phyloP scores from a whole-genome alignment of 2,113 vertebrate genomes.

The Patagioenas fasciata region DNA sequence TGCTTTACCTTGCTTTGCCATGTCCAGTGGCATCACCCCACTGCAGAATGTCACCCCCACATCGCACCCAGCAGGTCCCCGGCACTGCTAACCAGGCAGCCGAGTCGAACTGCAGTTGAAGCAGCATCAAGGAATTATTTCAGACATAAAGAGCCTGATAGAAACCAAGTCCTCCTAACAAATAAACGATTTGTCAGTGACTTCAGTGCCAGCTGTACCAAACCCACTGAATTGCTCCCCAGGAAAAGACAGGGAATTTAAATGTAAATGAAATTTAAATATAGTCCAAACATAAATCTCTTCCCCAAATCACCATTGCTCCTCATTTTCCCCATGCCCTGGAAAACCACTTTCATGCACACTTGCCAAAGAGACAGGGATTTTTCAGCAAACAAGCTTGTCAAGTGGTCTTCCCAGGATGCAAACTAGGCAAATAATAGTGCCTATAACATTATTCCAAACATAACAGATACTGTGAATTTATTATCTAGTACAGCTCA shows the following conservation, averaged over 20 bases:
- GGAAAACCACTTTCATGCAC: not conserved
- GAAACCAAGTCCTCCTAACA: not conserved
- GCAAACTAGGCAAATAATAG: not conserved
- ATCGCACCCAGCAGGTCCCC: not conserved
- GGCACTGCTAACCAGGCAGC: fast-evolving
- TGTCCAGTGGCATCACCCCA: not conserved
- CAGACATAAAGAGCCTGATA: not conserved
- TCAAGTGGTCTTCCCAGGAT: too few relatives aligned
- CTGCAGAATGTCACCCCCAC: not conserved
- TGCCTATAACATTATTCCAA: not conserved
- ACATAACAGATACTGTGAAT: not conserved
- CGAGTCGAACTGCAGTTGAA: not conserved
- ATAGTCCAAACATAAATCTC: not conserved
- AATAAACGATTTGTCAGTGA: not conserved
- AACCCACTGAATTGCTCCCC: not conserved
- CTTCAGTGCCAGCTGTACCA: not conserved
- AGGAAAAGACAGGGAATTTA: not conserved
- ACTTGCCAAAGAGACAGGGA: not conserved
- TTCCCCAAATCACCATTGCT: not conserved
- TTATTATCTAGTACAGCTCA: not conserved
- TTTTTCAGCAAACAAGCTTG: not conserved
- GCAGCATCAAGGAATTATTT: not conserved
- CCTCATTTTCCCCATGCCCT: not conserved
- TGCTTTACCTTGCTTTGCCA: not conserved
- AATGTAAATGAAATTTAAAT: not conserved